Percentiles rank a stretch among this genome's conserved stretches.
phyloP scores from a whole-genome alignment of 2,888 invertebrate genomes.

The Apamea monoglypha region DNA sequence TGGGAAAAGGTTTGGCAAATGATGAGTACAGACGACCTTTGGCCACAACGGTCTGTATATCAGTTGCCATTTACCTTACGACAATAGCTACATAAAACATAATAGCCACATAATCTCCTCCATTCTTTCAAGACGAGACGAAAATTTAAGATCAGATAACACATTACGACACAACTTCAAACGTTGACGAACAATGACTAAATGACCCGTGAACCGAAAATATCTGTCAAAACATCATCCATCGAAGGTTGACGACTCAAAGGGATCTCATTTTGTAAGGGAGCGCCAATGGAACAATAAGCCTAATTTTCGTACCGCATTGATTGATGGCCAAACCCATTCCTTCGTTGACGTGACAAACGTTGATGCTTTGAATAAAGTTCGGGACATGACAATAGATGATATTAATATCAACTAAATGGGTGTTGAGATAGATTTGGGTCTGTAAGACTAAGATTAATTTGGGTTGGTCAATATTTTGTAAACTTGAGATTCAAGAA shows the following conservation, averaged over 20 bases:
- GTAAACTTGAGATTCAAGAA: conserved; percentile 51
- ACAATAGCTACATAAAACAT: conserved; percentile 55
- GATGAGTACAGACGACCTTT: conserved; percentile 19
- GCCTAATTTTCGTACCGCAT: conserved; percentile 83
- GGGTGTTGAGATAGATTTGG: conserved; percentile 64
- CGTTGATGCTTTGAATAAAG: conserved; percentile 75
- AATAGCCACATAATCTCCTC: conserved; percentile 49
- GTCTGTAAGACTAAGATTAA: conserved; percentile 63
- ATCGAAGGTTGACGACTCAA: conserved; percentile 71
- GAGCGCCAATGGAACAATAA: conserved; percentile 86
- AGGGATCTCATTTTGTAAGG: conserved; percentile 79
- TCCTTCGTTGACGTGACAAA: conserved; percentile 80
- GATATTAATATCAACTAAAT: conserved; percentile 71
- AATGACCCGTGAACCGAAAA: conserved; percentile 76
- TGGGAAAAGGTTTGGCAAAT: no score
- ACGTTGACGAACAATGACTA: conserved; percentile 63
- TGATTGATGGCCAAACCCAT: conserved; percentile 87
- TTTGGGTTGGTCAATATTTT: conserved; percentile 64
- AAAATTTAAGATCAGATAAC: conserved; percentile 63
- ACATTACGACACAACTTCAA: conserved; percentile 63
- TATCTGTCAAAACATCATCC: conserved; percentile 77
- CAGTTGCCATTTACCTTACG: conserved; percentile 46
- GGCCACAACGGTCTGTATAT: conserved; percentile 6
- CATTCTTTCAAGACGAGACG: conserved; percentile 59
- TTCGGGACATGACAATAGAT: conserved; percentile 73